A percentile compares a stretch with the other conserved stretches of the same genome.
These are phyloP conservation scores for Amblyraja radiata DNA, from an alignment of 2,797 vertebrate genomes.

Conservation along the genomic window DNA sequence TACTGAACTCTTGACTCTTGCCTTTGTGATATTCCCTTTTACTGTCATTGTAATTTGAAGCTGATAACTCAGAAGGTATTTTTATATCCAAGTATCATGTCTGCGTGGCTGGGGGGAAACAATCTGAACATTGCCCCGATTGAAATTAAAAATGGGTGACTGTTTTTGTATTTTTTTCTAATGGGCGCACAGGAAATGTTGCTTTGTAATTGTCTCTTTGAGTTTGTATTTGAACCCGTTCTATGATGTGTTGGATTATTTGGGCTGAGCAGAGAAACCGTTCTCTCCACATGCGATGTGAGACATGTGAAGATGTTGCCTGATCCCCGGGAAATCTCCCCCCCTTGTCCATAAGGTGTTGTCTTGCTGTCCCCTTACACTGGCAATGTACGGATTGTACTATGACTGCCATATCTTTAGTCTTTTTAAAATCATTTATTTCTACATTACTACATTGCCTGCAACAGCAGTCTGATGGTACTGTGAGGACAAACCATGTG, in stretches of 20 bases:
- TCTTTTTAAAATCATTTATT: background rate
- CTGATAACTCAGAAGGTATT: constrained; percentile 36
- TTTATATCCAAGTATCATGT: constrained; percentile 38
- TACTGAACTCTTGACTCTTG: constrained; percentile 68
- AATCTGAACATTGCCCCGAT: constrained; percentile 13
- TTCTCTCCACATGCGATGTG: no score
- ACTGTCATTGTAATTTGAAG: constrained; percentile 33
- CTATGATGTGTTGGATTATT: background rate
- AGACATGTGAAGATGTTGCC: background rate
- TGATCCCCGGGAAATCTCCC: background rate
- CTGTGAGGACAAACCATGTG: no score
- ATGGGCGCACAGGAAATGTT: constrained; percentile 25
- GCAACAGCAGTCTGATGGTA: background rate
- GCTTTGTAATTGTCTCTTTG: background rate
- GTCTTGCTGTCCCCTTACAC: background rate
- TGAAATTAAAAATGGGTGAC: constrained; percentile 35
- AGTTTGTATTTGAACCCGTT: constrained; percentile 3
- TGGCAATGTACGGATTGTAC: background rate
- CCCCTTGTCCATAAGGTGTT: background rate
- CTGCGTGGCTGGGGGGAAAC: constrained; percentile 36
- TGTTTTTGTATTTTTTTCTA: constrained; percentile 32
- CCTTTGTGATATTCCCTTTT: constrained; percentile 35
- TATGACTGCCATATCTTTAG: background rate
- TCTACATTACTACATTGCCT: background rate
- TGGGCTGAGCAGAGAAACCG: background rate